Conservation (phyloP, 2,888 invertebrate species). For the Notodonta dromedarius region DNA sequence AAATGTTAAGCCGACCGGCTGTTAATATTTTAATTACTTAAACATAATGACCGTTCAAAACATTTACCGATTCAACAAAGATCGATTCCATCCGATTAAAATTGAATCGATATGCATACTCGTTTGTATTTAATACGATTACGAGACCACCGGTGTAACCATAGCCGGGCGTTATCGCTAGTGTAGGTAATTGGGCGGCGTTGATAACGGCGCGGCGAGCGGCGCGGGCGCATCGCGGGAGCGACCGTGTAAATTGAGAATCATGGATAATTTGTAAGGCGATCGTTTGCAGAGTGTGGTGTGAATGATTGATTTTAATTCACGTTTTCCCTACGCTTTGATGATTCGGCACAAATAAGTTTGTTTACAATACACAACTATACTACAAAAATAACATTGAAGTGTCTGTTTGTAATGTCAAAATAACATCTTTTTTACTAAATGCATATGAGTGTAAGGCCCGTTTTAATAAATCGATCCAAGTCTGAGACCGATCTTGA, state of each 20-base stretch:
- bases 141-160: conserved; percentile 40
- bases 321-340: no score
- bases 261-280: conserved; percentile 25
- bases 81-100: conserved; percentile 13
- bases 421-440: no score
- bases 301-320: no score
- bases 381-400: no score
- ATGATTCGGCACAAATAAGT: no score
- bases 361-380: no score
- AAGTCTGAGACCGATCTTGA: no score
- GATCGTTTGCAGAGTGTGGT: conserved; percentile 4
- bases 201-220: conserved; percentile 29
- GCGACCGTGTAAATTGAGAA: conserved; percentile 33
- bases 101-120: conserved; percentile 8
- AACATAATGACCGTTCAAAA: neutral
- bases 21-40: neutral
- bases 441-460: no score
- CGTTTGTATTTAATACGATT: conserved; percentile 19
- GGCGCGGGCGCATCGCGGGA: conserved; percentile 42
- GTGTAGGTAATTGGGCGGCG: conserved; percentile 40
- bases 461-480: no score
- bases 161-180: conserved; percentile 36
- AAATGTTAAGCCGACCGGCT: no score
- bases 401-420: no score
- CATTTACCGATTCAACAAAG: conserved; percentile 1